A percentile compares a stretch with the other conserved stretches of the same genome.
These are phyloP conservation scores for Phycodurus eques DNA, from an alignment of 2,113 vertebrate species.

Conservation along the genomic window DNA sequence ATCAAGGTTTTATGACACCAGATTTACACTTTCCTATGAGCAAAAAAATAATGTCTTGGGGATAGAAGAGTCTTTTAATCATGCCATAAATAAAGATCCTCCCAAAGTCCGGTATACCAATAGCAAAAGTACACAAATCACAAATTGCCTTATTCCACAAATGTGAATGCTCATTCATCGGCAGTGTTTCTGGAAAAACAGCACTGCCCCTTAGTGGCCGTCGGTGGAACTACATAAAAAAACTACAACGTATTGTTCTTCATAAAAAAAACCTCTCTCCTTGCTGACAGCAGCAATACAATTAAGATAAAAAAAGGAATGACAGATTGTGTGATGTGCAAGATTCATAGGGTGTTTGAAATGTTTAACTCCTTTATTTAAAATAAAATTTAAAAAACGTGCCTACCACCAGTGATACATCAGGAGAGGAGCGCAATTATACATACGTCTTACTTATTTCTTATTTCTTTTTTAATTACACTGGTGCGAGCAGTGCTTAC, in stretches of 20 bases:
- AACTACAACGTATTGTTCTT: neutral
- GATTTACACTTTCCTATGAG: neutral
- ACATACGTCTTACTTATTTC: too few relatives aligned
- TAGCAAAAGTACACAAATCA: neutral
- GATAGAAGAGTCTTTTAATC: neutral
- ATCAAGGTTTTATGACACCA: neutral
- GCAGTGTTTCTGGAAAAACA: slow-evolving; percentile 23
- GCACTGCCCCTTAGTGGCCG: slow-evolving; percentile 58
- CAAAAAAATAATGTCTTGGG: too few relatives aligned
- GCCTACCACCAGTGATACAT: too few relatives aligned
- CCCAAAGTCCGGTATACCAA: neutral
- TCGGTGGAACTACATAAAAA: slow-evolving; percentile 9
- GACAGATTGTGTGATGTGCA: neutral
- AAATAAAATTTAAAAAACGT: too few relatives aligned
- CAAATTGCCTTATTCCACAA: neutral
- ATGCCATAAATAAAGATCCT: neutral
- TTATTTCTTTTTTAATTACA: too few relatives aligned
- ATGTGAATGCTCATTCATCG: neutral
- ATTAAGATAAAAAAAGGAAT: neutral
- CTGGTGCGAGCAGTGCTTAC: neutral
- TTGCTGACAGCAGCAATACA: neutral
- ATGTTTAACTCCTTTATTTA: neutral
- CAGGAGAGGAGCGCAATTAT: too few relatives aligned
- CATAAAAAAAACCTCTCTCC: neutral
- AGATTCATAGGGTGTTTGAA: neutral